Percentiles rank a stretch among this genome's conserved stretches.
phyloP scores from a whole-genome alignment of 2,113 vertebrate genomes.

The Sapayoa aenigma region DNA sequence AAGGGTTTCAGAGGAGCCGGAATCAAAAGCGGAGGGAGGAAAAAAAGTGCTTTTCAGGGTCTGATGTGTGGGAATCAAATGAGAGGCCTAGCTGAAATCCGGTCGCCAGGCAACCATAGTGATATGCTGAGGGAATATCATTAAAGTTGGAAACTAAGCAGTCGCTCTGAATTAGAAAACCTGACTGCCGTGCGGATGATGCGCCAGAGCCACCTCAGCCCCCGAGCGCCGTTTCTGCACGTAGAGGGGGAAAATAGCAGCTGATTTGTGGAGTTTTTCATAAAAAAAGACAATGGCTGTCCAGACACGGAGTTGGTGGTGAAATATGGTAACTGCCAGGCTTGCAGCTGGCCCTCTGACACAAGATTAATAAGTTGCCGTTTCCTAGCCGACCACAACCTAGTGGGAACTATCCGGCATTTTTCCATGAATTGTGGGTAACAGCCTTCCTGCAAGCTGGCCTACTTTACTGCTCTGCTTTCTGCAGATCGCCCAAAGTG shows the following conservation, averaged over 20 bases:
- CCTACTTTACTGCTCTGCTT: conserved; percentile 90
- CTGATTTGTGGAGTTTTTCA: conserved; percentile 82
- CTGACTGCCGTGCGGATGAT: conserved; percentile 73
- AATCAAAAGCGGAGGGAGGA: conserved; percentile 97
- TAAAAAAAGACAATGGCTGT: conserved; percentile 76
- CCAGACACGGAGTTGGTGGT: conserved; percentile 85
- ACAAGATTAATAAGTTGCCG: conserved; percentile 99
- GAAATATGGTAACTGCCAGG: conserved; percentile 90
- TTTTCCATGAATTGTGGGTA: conserved; percentile 92
- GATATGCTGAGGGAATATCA: conserved; percentile 98
- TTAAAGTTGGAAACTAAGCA: conserved; percentile 97
- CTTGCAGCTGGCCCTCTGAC: conserved; percentile 98
- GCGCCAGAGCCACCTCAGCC: conserved; percentile 64
- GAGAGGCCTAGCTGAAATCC: conserved; percentile 99
- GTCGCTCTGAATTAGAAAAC: conserved; percentile 89
- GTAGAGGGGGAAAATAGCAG: conserved; percentile 60
- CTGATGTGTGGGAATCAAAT: conserved; percentile 99
- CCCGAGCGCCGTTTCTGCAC: conserved; percentile 48
- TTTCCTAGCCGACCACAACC: conserved; percentile 99
- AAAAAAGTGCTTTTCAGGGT: conserved; percentile 97
- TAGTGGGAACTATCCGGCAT: conserved; percentile 97
- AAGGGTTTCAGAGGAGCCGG: conserved; percentile 94
- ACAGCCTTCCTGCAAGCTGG: conserved; percentile 95
- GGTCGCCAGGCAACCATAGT: conserved; percentile 97
- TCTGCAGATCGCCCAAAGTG: conserved; percentile 79